Evolutionary conservation across 2,888 invertebrate genomes (phyloP).

Genomic region (Latrodectus elegans): DNA sequence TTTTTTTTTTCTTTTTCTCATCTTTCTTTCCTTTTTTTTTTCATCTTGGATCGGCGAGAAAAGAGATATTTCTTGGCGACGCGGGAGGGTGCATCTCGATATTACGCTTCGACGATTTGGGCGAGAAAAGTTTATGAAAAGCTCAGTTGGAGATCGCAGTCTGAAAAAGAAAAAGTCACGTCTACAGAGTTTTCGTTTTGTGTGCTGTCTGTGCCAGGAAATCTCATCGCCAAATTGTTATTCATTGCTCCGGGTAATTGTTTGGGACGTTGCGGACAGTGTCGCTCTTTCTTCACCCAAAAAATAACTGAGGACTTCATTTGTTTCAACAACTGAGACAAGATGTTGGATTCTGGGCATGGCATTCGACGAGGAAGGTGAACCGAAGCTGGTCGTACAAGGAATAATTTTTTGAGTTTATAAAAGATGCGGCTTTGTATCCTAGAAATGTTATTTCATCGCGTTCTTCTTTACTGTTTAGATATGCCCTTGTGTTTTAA

Average conservation of each 20-base stretch:
- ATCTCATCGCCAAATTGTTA: slow-evolving; percentile 2
- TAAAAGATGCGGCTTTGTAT: too few species aligned
- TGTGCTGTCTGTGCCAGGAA: too few species aligned
- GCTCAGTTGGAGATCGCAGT: not conserved
- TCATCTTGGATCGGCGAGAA: too few species aligned
- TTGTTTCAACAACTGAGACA: too few species aligned
- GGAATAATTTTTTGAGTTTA: too few species aligned
- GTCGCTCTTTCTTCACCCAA: not conserved
- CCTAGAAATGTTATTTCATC: too few species aligned
- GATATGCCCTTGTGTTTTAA: too few species aligned
- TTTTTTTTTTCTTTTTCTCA: slow-evolving; percentile 9
- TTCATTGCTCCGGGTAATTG: not conserved
- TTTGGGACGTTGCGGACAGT: not conserved
- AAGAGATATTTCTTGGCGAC: slow-evolving; percentile 21
- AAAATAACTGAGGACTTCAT: too few species aligned
- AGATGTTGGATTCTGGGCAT: too few species aligned
- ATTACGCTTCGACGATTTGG: slow-evolving; percentile 23
- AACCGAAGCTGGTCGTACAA: too few species aligned
- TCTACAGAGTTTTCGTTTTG: not conserved
- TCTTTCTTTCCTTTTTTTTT: not conserved
- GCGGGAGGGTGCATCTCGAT: slow-evolving; percentile 23
- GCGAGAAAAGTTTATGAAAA: not conserved
- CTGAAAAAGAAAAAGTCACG: not conserved
- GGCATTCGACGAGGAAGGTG: too few species aligned
- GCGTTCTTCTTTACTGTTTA: too few species aligned